phyloP scores from a whole-genome alignment of 1,140 invertebrate genomes.

The Drosophila guanche region DNA sequence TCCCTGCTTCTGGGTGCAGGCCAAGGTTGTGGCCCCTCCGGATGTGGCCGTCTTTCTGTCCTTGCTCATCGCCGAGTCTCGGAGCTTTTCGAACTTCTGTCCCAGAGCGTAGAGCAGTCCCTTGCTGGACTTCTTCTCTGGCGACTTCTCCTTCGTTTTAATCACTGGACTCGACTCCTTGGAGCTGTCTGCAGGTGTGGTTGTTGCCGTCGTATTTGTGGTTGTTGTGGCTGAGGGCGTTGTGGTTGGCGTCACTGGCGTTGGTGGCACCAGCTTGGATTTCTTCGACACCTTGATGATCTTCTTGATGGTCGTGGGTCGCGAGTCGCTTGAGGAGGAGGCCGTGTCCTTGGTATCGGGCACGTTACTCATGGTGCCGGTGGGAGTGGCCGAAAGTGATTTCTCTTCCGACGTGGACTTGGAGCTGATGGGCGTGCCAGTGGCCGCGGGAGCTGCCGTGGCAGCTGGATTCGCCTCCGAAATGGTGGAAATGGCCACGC shows the following conservation, averaged over 20 bases:
- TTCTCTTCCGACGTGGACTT: conserved; percentile 65
- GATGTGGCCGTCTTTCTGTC: conserved; percentile 54
- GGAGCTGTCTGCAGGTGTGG: conserved; percentile 59
- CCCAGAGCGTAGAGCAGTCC: conserved; percentile 85
- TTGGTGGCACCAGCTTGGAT: conserved; percentile 70
- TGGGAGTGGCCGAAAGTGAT: conserved; percentile 39
- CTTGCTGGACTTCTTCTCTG: conserved; percentile 81
- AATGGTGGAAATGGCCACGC: conserved; percentile 62
- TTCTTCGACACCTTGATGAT: conserved; percentile 73
- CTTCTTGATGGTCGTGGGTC: conserved; percentile 61
- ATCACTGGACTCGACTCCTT: conserved; percentile 73
- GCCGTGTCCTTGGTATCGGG: conserved; percentile 48
- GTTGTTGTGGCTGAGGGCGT: conserved; percentile 27
- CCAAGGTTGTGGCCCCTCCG: conserved; percentile 22
- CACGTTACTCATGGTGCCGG: conserved; percentile 17
- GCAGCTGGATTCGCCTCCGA: conserved; percentile 21
- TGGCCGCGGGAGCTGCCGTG: background rate
- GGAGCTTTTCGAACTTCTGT: conserved; percentile 88
- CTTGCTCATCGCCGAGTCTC: conserved; percentile 82
- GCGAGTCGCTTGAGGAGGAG: conserved; percentile 52
- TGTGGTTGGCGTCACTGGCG: conserved; percentile 42
- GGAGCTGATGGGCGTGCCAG: conserved; percentile 31
- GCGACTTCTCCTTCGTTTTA: conserved; percentile 68
- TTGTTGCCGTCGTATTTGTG: conserved; percentile 65
- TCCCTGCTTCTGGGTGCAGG: conserved; percentile 59